phyloP scores from a whole-genome alignment of 2,888 invertebrate genomes.

The Carterocephalus palaemon region DNA sequence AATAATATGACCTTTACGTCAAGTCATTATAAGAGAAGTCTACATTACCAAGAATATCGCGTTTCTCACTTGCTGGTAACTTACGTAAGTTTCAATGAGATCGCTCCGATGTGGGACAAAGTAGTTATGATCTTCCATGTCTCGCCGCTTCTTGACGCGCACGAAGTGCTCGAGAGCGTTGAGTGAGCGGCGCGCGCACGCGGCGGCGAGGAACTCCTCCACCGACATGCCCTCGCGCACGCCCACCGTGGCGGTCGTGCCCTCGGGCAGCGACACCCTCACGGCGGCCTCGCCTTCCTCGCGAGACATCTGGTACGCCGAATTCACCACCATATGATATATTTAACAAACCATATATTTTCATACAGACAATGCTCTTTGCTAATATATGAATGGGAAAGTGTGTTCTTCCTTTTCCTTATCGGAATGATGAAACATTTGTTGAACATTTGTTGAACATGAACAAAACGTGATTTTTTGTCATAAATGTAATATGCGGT shows the following conservation, averaged over 20 bases:
- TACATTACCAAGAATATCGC: too few species aligned
- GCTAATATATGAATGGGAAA: too few species aligned
- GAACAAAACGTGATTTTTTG: too few species aligned
- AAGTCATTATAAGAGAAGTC: neutral
- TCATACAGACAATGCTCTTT: too few species aligned
- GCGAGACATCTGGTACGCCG: constrained; percentile 88
- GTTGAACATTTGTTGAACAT: too few species aligned
- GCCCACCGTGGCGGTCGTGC: constrained; percentile 88
- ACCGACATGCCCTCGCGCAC: constrained; percentile 96
- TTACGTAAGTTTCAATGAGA: constrained; percentile 96
- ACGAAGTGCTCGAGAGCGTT: constrained; percentile 98
- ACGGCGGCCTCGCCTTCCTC: constrained; percentile 93
- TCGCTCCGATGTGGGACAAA: constrained; percentile 97
- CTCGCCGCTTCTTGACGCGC: constrained; percentile 94
- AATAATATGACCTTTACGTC: too few species aligned
- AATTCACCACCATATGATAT: too few species aligned
- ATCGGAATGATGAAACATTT: too few species aligned
- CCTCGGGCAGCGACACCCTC: constrained; percentile 94
- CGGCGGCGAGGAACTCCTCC: constrained; percentile 95
- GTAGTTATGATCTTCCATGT: constrained; percentile 97
- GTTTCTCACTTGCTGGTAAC: too few species aligned
- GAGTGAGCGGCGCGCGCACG: constrained; percentile 94
- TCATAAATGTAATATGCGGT: too few species aligned
- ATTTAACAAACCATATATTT: too few species aligned
- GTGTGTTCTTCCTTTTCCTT: too few species aligned